Evolutionary conservation across 2,113 vertebrate genomes (phyloP).

Genomic region (Anhinga anhinga): DNA sequence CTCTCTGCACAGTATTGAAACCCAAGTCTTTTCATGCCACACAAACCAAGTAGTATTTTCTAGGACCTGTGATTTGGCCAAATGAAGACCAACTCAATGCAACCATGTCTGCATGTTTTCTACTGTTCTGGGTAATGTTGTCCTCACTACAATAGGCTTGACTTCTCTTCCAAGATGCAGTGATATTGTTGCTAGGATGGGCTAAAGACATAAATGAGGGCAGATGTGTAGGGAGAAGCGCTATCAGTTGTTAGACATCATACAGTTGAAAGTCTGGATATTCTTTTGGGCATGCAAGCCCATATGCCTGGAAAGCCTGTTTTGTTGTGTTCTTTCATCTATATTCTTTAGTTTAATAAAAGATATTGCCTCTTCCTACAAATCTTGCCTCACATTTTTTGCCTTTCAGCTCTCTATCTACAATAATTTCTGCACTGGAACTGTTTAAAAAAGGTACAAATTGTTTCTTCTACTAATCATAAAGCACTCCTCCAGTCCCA

Average conservation of each 20-base stretch:
- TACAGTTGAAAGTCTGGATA: background rate
- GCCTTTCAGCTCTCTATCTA: background rate
- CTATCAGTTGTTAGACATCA: background rate
- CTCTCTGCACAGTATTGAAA: background rate
- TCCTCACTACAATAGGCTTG: background rate
- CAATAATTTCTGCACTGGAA: background rate
- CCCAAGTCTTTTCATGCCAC: background rate
- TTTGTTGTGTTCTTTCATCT: background rate
- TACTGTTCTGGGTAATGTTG: background rate
- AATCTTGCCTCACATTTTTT: slow-evolving; percentile 1
- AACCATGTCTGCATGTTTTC: background rate
- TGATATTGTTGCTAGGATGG: background rate
- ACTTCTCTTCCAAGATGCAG: background rate
- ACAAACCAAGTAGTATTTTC: background rate
- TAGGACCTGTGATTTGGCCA: background rate
- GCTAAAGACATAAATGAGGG: background rate
- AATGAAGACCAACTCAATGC: background rate
- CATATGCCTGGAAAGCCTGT: background rate
- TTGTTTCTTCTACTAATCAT: slow-evolving; percentile 10
- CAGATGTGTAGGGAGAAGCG: background rate
- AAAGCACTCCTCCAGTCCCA: background rate
- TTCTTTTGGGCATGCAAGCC: background rate
- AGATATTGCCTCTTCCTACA: background rate
- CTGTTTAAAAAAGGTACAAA: slow-evolving; percentile 1
- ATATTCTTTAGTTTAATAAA: slow-evolving; percentile 46